These are phyloP conservation scores for Naso thynnoides DNA, from an alignment of 2,797 vertebrate genomes.

Conservation along the genomic window DNA sequence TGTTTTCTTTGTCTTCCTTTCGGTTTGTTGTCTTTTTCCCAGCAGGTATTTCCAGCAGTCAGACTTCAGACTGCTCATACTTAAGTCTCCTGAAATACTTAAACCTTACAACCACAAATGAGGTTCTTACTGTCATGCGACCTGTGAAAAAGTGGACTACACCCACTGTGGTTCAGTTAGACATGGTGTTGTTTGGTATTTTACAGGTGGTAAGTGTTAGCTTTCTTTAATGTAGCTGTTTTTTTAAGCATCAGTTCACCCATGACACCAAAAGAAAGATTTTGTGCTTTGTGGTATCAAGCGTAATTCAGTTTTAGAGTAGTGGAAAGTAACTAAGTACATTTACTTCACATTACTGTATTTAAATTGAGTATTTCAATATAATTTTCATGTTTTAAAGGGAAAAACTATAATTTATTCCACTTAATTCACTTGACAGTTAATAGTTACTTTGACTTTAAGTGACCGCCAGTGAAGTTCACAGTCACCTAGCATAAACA, in stretches of 20 bases:
- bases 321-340: no score
- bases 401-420: no score
- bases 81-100: constrained; percentile 60
- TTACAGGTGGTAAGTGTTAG: constrained; percentile 70
- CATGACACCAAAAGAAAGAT: not conserved
- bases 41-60: constrained; percentile 33
- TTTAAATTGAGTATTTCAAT: not conserved
- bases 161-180: constrained; percentile 6
- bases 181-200: constrained; percentile 70
- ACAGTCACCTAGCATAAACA: no score
- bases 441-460: no score
- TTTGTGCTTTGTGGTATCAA: no score
- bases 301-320: no score
- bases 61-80: constrained; percentile 71
- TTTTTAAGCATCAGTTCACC: not conserved
- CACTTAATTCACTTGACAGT: no score
- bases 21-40: not conserved
- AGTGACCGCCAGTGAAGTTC: no score
- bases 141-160: constrained; percentile 74
- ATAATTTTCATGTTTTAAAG: no score
- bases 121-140: constrained; percentile 31
- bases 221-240: not conserved
- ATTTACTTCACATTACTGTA: not conserved
- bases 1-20: not conserved
- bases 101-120: constrained; percentile 41